These are phyloP conservation scores for Cossypha heuglini DNA, from an alignment of 2,797 vertebrate genomes.

Conservation along the genomic window DNA sequence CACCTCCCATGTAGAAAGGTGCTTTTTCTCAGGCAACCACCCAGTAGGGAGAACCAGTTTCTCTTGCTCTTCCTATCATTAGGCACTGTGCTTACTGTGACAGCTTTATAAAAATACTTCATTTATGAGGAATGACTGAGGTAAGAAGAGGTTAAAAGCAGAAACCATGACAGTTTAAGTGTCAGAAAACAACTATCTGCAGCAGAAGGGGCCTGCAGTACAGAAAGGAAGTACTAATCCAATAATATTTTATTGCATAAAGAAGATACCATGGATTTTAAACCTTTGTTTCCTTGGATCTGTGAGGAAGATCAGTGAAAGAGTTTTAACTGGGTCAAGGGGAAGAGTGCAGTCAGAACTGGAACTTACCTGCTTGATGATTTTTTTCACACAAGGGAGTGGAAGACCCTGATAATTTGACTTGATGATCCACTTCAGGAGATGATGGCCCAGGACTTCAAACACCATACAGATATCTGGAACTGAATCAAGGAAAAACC, in stretches of 20 bases:
- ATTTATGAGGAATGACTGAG: neutral
- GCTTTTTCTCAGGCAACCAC: neutral
- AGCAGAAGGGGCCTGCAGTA: neutral
- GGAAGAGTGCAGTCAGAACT: neutral
- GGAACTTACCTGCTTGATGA: slow-evolving; percentile 88
- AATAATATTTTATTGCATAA: neutral
- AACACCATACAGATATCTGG: slow-evolving; percentile 98
- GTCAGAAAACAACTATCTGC: neutral
- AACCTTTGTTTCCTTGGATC: neutral
- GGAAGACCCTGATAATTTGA: slow-evolving; percentile 98
- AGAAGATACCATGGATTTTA: neutral
- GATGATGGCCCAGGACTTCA: slow-evolving; percentile 95
- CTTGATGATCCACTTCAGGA: slow-evolving; percentile 99
- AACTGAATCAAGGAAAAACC: slow-evolving; percentile 76
- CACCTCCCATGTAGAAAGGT: neutral
- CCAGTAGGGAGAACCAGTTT: neutral
- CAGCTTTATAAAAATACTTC: neutral
- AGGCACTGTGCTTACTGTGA: neutral
- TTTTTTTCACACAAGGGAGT: slow-evolving; percentile 91
- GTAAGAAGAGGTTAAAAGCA: neutral
- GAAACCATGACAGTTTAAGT: neutral
- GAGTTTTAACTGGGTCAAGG: neutral
- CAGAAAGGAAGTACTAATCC: neutral
- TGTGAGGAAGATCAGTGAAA: neutral
- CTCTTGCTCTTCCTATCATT: neutral